Percentiles rank a stretch among this genome's conserved stretches.
phyloP scores from a whole-genome alignment of 2,113 vertebrate species.

The Toxotes jaculatrix region DNA sequence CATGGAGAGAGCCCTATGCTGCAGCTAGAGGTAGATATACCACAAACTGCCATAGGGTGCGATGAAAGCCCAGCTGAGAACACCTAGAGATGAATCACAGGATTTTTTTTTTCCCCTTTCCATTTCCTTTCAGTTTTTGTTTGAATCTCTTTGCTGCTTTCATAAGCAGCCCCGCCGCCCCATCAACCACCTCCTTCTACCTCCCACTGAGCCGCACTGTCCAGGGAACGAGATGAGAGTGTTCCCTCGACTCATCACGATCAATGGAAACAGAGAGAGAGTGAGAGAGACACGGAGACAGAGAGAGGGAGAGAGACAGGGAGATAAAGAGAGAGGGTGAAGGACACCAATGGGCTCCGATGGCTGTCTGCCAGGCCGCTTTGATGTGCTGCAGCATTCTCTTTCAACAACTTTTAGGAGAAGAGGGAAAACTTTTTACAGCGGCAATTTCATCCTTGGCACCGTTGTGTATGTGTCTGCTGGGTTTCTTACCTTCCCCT shows the following conservation, averaged over 20 bases:
- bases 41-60: neutral
- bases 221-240: conserved; percentile 64
- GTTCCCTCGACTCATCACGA: conserved; percentile 66
- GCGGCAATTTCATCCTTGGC: conserved; percentile 75
- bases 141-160: conserved; percentile 25
- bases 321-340: conserved; percentile 64
- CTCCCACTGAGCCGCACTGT: conserved; percentile 54
- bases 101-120: conserved; percentile 11
- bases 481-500: conserved; percentile 45
- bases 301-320: neutral
- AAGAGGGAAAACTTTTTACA: conserved; percentile 75
- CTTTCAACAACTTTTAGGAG: conserved; percentile 82
- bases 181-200: conserved; percentile 33
- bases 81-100: neutral
- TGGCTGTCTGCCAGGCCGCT: conserved; percentile 80
- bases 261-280: conserved; percentile 62
- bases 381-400: conserved; percentile 81
- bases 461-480: conserved; percentile 16
- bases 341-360: conserved; percentile 77
- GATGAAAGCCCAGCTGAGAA: neutral
- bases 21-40: neutral
- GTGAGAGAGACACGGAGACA: conserved; percentile 6
- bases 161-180: neutral
- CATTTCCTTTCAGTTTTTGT: conserved; percentile 13
- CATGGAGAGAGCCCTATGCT: neutral